Evolutionary conservation across 2,888 invertebrate genomes (phyloP).

Genomic region (Morpho helenor): DNA sequence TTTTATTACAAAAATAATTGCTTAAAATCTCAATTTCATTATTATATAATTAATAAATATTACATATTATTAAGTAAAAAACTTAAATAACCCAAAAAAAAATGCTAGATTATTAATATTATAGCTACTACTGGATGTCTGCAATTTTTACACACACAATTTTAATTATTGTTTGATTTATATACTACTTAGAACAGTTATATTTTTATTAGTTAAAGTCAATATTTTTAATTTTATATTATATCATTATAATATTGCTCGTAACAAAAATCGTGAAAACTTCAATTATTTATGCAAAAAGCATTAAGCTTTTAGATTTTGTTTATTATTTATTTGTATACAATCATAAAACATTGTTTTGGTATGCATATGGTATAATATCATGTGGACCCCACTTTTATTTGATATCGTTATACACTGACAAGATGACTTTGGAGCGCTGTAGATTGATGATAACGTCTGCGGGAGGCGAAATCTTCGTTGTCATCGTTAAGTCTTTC

Average conservation of each 20-base stretch:
- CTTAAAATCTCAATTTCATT: slow-evolving; percentile 2
- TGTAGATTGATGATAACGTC: slow-evolving; percentile 95
- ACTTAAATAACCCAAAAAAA: no score
- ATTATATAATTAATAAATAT: neutral
- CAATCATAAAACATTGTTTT: no score
- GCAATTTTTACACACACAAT: no score
- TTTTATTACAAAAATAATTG: slow-evolving; percentile 10
- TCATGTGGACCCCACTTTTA: no score
- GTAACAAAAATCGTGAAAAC: no score
- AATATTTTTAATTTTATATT: no score
- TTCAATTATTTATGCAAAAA: neutral
- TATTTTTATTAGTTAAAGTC: no score
- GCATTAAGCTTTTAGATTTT: neutral
- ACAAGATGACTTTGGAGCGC: slow-evolving; percentile 87
- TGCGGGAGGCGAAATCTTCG: slow-evolving; percentile 94
- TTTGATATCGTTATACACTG: slow-evolving; percentile 38
- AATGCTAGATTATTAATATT: neutral
- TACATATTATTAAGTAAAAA: no score
- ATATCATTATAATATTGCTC: neutral
- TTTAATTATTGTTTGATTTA: no score
- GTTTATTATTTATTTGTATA: neutral
- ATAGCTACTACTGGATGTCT: neutral
- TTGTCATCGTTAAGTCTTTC: slow-evolving; percentile 96
- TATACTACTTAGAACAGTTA: no score
- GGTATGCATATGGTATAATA: no score